Conservation (phyloP, 2,888 invertebrate species). For the Calameuta pallipes region DNA sequence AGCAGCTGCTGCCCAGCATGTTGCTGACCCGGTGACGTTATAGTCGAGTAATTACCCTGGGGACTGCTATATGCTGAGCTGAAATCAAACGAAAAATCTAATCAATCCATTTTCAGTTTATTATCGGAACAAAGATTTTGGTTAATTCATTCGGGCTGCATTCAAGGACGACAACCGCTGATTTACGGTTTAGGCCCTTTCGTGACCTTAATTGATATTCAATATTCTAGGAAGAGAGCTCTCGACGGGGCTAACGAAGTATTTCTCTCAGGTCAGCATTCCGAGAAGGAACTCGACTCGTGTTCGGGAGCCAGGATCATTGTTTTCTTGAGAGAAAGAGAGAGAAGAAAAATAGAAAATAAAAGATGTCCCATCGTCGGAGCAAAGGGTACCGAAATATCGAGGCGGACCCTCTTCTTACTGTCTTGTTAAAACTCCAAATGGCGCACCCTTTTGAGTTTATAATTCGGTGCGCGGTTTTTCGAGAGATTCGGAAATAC, state of each 20-base stretch:
- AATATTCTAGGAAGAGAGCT: neutral
- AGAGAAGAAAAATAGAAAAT: neutral
- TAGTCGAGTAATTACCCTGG: constrained; percentile 70
- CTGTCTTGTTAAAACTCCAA: neutral
- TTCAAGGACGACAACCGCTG: neutral
- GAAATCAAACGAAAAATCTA: constrained; percentile 23
- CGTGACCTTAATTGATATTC: neutral
- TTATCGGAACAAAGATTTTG: neutral
- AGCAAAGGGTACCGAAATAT: neutral
- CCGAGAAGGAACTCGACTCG: neutral
- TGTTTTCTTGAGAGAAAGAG: neutral
- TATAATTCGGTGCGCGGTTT: neutral
- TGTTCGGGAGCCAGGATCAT: neutral
- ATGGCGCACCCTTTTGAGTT: neutral
- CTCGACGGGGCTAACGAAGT: neutral
- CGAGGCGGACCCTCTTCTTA: neutral
- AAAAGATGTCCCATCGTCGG: neutral
- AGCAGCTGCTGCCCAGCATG: constrained; percentile 71
- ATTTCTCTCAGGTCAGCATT: neutral
- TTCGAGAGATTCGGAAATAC: constrained; percentile 4
- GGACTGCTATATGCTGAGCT: constrained; percentile 65
- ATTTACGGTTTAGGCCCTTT: neutral
- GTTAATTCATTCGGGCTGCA: neutral
- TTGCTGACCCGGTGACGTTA: constrained; percentile 73
- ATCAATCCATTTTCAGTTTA: neutral